Evolutionary conservation across 2,797 vertebrate genomes (phyloP).

Genomic region (Chloroceryle amazona): DNA sequence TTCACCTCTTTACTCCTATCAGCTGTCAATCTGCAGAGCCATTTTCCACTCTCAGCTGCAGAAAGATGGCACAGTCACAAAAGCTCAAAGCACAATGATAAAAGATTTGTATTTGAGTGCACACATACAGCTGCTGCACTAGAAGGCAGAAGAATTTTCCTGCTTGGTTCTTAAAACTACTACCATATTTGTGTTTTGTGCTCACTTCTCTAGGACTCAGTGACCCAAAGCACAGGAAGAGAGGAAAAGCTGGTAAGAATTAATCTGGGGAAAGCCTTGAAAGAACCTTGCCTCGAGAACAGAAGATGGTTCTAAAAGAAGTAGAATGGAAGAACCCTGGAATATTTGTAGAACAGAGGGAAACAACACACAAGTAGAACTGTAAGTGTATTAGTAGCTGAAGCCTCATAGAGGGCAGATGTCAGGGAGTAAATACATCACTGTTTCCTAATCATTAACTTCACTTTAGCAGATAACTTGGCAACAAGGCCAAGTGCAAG

Average conservation of each 20-base stretch:
- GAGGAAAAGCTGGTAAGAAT: not conserved
- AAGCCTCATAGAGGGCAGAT: not conserved
- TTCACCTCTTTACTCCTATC: not conserved
- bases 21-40: not conserved
- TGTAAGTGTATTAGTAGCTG: not conserved
- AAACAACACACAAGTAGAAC: not conserved
- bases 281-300: not conserved
- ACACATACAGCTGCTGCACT: not conserved
- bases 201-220: not conserved
- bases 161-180: not conserved
- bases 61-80: not conserved
- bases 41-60: constrained; percentile 2
- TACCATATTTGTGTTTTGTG: not conserved
- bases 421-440: not conserved
- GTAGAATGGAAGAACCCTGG: not conserved
- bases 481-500: not conserved
- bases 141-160: not conserved
- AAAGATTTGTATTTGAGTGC: not conserved
- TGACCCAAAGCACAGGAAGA: not conserved
- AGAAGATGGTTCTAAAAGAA: not conserved
- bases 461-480: not conserved
- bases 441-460: not conserved
- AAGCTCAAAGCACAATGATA: not conserved
- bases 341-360: not conserved
- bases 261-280: not conserved